Evolutionary conservation across 1,140 invertebrate genomes (phyloP).

Genomic region (Drosophila sulfurigaster): DNA sequence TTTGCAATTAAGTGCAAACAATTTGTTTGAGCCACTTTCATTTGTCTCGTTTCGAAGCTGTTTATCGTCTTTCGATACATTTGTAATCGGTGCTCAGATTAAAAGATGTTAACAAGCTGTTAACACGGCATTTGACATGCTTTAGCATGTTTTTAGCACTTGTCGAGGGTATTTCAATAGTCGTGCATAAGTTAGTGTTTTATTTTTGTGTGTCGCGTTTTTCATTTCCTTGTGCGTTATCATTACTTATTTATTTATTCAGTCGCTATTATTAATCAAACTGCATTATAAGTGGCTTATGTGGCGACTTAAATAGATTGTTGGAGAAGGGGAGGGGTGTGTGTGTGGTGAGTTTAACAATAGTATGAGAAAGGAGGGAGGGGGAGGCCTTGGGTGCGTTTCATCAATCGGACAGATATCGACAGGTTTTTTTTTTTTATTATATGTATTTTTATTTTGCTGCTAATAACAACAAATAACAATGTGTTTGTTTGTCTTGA

Average conservation of each 20-base stretch:
- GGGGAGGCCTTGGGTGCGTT: conserved; percentile 48
- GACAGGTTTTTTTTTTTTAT: not conserved
- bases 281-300: conserved; percentile 62
- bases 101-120: conserved; percentile 27
- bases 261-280: conserved; percentile 68
- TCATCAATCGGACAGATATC: conserved; percentile 69
- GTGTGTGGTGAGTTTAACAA: too few species aligned
- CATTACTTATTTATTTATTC: conserved; percentile 49
- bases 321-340: too few species aligned
- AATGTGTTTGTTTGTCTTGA: not conserved
- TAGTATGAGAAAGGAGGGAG: not conserved
- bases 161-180: conserved; percentile 20
- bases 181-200: conserved; percentile 5
- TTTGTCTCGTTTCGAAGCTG: conserved; percentile 15
- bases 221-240: conserved; percentile 48
- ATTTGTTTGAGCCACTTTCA: conserved; percentile 38
- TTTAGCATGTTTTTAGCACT: not conserved
- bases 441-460: too few species aligned
- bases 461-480: not conserved
- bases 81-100: not conserved
- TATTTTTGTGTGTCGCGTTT: conserved; percentile 4
- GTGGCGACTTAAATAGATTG: conserved; percentile 5
- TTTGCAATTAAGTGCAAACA: conserved; percentile 40
- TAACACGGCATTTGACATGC: not conserved
- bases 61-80: conserved; percentile 8